Percentiles rank a stretch among this genome's conserved stretches.
Conservation (phyloP, 2,113 vertebrate species). For the Seriola dumerili region DNA sequence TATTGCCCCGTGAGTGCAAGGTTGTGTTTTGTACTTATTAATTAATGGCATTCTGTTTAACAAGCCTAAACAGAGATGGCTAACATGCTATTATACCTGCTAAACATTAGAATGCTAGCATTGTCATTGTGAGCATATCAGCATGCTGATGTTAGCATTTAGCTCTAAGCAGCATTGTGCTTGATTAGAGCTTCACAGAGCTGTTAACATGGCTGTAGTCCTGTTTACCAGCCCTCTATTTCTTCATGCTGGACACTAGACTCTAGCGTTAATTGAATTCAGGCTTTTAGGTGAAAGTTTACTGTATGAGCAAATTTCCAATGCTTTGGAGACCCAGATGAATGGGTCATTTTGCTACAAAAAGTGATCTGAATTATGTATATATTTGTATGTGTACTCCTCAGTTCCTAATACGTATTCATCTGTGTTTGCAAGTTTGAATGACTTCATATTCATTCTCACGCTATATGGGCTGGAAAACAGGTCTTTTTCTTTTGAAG, state of each 20-base stretch:
- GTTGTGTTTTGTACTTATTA: too few relatives aligned
- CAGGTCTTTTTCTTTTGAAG: constrained; percentile 28
- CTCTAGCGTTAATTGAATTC: not conserved
- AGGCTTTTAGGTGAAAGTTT: not conserved
- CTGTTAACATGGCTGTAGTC: not conserved
- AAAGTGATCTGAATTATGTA: constrained; percentile 1
- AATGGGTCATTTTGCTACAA: not conserved
- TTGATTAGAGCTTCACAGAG: not conserved
- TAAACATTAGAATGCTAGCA: not conserved
- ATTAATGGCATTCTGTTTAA: too few relatives aligned
- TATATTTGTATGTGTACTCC: not conserved
- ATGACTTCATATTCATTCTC: constrained; percentile 45
- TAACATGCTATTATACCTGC: too few relatives aligned
- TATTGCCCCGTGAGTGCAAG: too few relatives aligned
- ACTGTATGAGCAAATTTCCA: not conserved
- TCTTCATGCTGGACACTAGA: not conserved
- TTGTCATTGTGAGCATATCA: not conserved
- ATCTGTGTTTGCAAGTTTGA: constrained; percentile 22
- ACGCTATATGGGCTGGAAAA: constrained; percentile 47
- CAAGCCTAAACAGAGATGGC: too few relatives aligned
- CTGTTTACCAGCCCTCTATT: not conserved
- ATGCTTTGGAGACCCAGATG: not conserved
- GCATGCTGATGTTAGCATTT: not conserved
- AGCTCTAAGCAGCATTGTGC: not conserved
- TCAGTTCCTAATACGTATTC: constrained; percentile 17